Base-by-base conservation (phyloP, 35 echinoderm and acorn worm genomes). In the Diadema setosum region DNA sequence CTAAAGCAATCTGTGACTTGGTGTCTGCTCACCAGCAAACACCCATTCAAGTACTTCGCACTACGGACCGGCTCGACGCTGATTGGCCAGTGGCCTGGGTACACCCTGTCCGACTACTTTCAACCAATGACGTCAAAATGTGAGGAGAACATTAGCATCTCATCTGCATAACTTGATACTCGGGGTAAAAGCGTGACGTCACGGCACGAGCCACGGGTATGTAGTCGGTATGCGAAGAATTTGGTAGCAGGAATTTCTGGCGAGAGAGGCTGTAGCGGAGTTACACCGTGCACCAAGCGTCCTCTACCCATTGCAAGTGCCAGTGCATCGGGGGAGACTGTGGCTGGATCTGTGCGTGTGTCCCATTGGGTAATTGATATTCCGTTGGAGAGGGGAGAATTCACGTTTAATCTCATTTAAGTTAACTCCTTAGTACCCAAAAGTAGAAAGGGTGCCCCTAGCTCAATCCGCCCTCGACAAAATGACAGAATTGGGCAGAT, bases 101-200 rank as follows among this genome's bases (percentile, higher is more conserved):
- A 45, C 80, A 58, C 88, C 88, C 88, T 26, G 37, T 44, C 60
- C 84, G 39, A 67, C 84, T 90, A 90, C 88, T 90, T 90, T 81
- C 59, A 11, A 41, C 88, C 81, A 83, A 90, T 90, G 80, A 90
- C 39, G 45, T 33, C 18, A 52, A 60, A 44, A 70, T 16, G 56
- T 52, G 45, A 49, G 16, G 40, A 37, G 76, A 27, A 70, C n/a
- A 23, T 90, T 39, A 65, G 42, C 58, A 84, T 73, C 11, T 6
- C 31, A 65, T 90, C 75, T 84, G 81, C 88, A 90, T 90, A 74
- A 84, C 34, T 35, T 42, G 44, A 90, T 25, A 24, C 60, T 42
- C n/a, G 33, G 46, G 26, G 78, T 82, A 84, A 70, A 45, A 26
- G 39, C 24, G 39, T 90, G 88, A 90, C 88, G 88, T 90, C 88